A percentile compares a stretch with the other conserved stretches of the same genome.
Evolutionary conservation across 2,888 invertebrate genomes (phyloP).

Genomic region (Pandemis cinnamomeana): DNA sequence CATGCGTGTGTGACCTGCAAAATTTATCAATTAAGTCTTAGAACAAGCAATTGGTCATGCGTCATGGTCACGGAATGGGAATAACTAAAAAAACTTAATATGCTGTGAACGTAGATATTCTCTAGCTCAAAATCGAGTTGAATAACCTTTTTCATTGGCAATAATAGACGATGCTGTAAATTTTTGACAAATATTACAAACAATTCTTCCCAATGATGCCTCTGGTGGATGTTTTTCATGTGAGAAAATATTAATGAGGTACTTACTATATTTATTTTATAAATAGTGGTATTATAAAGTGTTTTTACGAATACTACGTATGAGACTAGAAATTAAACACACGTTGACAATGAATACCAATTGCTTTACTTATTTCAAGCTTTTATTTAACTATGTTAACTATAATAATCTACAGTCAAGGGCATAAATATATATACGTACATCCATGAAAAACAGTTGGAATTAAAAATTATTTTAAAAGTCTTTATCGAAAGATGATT

Average conservation of each 20-base stretch:
- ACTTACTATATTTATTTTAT: too few species aligned
- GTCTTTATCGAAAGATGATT: too few species aligned
- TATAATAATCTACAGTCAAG: too few species aligned
- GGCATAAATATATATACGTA: too few species aligned
- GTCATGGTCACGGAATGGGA: conserved; percentile 63
- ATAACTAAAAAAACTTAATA: conserved; percentile 34
- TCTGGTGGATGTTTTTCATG: neutral
- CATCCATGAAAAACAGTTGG: too few species aligned
- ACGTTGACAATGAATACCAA: too few species aligned
- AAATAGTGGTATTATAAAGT: too few species aligned
- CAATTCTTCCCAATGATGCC: neutral
- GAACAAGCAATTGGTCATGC: conserved; percentile 55
- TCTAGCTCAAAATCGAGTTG: conserved; percentile 19
- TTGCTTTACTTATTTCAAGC: too few species aligned
- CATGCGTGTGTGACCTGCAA: conserved; percentile 63
- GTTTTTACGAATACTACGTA: too few species aligned
- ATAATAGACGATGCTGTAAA: neutral
- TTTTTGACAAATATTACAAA: neutral
- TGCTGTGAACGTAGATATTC: conserved; percentile 38
- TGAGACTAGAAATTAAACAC: too few species aligned
- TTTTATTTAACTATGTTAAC: too few species aligned
- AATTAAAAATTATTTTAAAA: too few species aligned
- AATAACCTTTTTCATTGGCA: conserved; percentile 32
- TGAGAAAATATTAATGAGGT: neutral
- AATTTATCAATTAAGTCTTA: conserved; percentile 69